Evolutionary conservation across 2,113 vertebrate species (phyloP), one percentile per base, ranked within the genome.

Genomic region (Heteronetta atricapilla): DNA sequence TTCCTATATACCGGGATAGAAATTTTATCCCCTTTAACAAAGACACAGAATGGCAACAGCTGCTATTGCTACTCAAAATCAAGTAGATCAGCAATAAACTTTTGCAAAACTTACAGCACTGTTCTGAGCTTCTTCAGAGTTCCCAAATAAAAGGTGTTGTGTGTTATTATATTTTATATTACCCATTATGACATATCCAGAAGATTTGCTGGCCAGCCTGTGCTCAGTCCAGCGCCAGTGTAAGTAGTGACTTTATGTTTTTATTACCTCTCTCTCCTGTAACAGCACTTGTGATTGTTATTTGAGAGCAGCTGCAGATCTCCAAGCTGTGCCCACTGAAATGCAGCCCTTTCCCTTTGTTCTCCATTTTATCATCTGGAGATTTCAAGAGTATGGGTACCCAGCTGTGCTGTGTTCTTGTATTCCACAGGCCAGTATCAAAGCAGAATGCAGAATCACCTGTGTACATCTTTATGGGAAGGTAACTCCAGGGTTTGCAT

Each of bases 61-160:
- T 90, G 67, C 40, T 93, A 4, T 46, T 66, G 70, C 78, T 94
- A 46, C 70, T 59, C n/a, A 44, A 64, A 88, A 89, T 28, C 73
- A 92, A 90, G 19, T 60, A 23, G 44, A 93, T 50, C 55, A 50
- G 11, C 82, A 87, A 25, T 40, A 82, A 67, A 36, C 46, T 84
- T 92, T 91, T 48, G 29, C 89, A 90, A 68, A 70, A 77, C 31
- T 58, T 91, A 52, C 36, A 87, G 72, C 16, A 4, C 58, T 75
- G 40, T 70, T 89, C 52, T 66, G 53, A 95, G 36, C 62, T 94
- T 31, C 88, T 91, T 70, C 63, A 62, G 84, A 86, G 69, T 92
- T 90, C 63, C 83, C 48, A 60, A 50, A 33, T 53, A 38, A 82
- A 87, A 91, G 16, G 23, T 17, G 7, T 38, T 62, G 8, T 38